Evolutionary conservation across 2,113 vertebrate species (phyloP).

Genomic region (Elaphurus davidianus): DNA sequence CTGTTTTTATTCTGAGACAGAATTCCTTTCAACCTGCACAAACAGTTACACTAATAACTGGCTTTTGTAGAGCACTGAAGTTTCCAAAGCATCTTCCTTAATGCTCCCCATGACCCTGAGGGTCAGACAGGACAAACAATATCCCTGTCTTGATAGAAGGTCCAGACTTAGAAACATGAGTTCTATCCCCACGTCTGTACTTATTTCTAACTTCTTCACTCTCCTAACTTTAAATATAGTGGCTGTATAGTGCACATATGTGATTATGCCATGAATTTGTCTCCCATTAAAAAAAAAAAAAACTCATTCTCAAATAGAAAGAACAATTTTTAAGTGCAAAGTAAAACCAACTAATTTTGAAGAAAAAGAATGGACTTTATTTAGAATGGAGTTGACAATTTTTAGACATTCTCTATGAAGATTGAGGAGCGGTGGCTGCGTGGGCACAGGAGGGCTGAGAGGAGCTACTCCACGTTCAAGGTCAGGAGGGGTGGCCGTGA

Average conservation of each 20-base stretch:
- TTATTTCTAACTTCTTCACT: background rate
- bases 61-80: background rate
- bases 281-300: background rate
- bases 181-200: background rate
- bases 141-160: background rate
- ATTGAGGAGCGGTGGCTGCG: rapidly evolving
- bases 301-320: background rate
- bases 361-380: background rate
- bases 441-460: too few species aligned
- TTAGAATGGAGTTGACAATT: background rate
- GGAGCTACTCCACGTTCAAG: too few species aligned
- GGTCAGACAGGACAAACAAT: background rate
- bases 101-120: background rate
- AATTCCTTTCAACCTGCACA: background rate
- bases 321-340: background rate
- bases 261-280: background rate
- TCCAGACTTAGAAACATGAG: background rate
- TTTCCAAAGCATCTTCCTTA: background rate
- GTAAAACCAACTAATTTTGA: background rate
- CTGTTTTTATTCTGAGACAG: conserved; percentile 17
- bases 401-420: too few species aligned
- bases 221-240: background rate
- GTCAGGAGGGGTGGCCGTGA: too few species aligned
- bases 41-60: background rate
- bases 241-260: background rate